Conservation (phyloP, 2,113 vertebrate genomes). For the Leucosticte australis region DNA sequence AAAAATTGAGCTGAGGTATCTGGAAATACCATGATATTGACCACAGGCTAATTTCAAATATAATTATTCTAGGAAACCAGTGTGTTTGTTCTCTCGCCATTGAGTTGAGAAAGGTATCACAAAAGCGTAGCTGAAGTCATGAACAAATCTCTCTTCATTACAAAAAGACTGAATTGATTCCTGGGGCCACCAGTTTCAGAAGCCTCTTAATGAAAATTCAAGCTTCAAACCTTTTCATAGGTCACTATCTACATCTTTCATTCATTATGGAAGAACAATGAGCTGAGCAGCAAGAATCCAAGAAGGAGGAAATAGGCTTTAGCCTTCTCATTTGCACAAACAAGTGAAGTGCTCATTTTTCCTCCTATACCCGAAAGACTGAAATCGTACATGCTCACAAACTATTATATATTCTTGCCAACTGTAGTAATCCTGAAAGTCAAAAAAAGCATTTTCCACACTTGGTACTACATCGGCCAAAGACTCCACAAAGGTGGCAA, state of each 20-base stretch:
- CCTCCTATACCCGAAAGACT: background rate
- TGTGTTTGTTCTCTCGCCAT: background rate
- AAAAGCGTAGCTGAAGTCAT: background rate
- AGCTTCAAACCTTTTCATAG: background rate
- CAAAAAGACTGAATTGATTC: background rate
- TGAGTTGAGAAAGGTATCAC: background rate
- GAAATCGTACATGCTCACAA: background rate
- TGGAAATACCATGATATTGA: background rate
- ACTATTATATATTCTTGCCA: background rate
- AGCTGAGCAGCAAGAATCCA: background rate
- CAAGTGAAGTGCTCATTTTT: background rate
- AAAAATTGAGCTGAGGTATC: background rate
- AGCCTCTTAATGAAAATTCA: background rate
- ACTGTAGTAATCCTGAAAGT: background rate
- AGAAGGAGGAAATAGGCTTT: background rate
- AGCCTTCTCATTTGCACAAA: background rate
- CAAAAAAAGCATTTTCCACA: background rate
- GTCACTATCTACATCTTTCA: background rate
- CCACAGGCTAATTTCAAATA: background rate
- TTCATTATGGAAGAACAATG: background rate
- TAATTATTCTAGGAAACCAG: background rate
- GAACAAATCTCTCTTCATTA: background rate
- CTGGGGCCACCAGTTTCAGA: background rate
- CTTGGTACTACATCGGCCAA: background rate
- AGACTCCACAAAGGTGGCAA: background rate